Evolutionary conservation across 1,140 invertebrate species (phyloP), one percentile per base, ranked within the genome.

Genomic region (Cydia fagiglandana): DNA sequence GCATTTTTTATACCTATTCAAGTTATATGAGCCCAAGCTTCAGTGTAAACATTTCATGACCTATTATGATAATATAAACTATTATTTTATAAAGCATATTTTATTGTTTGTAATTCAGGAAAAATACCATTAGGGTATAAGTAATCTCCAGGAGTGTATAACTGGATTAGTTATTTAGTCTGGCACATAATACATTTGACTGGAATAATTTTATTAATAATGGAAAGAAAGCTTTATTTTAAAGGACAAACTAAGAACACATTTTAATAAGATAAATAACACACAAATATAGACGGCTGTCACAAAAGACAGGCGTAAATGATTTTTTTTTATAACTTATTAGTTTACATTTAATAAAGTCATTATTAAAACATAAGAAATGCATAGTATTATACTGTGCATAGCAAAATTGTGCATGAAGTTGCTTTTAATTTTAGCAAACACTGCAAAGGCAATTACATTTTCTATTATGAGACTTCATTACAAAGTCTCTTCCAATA

Each of bases 401-500:
- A 79, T 83, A 84, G 78, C 82, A 80, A 81, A 81, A 75, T 84
- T 86, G 84, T 86, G 84, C 83, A 81, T 80, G 17, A 80, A 73
- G 64, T 78, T 77, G 53, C 66, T 79, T 82, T 41, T n/a, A 7
- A 56, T 20, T 76, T 30, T 56, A 76, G 45, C 77, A 73, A 76
- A 74, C 64, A 78, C 64, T 75, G 66, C 66, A 66, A 68, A 68
- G 64, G 34, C 64, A 38, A 41, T 68, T 70, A 38, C n/a, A 41
- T 38, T 70, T 41, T 45, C 6, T 34, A 34, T 34, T 34, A 41
- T 38, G 34, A 2, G 38, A 70, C 20, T 70, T 2, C 6, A 17
- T 70, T 24, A 73, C 73, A 53, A 73, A 47, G 73, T 50, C 73
- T 10, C 12, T 28, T 7, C 2, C 70, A 73, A 68, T 10, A 73